Base-by-base conservation (phyloP, 2,888 invertebrate genomes). In the Nephrotoma appendiculata region DNA sequence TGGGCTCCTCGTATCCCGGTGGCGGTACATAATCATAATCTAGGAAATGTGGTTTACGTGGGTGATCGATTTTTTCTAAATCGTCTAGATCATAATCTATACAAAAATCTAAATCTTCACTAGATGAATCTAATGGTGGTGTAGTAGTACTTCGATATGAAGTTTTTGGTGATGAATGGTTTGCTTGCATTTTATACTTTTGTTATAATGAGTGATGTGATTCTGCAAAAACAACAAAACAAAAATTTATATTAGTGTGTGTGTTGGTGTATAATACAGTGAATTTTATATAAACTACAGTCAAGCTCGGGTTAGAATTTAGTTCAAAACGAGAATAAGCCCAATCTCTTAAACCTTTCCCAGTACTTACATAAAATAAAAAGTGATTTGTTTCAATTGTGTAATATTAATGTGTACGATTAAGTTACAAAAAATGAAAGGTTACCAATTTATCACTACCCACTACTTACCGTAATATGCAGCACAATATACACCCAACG, bases 1-100 rank as follows among this genome's bases (percentile, higher is more conserved):
- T 52, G 88, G 88, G 83, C 45, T 91, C 90, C 41, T 91, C 90
- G 87, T 91, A 91, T 41, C 93, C 93, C 87, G 94, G 93, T 87
- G 94, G 93, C 86, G 92, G 92, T 86, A 93, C 93, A 87, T 93
- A 93, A 90, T 94, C 94, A 89, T 94, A 94, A 89, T 94, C 94
- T 86, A 94, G 92, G 89, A 94, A 94, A 90, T 94, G 94, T 41
- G 93, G 93, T 88, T 93, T 93, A 88, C 92, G 93, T 86, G 92
- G 90, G 5, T 90, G 91, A 43, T 87, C 87, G 44, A 89, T 90
- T 87, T 90, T 91, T 57, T 88, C 87, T 6, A 91, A 89, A 87
- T 90, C 88, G n/a, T 88, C 89, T 45, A 88, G 85, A 45, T 88
- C 88, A 42, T 88, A 88, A 86, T 88, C 89, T 48, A 89, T 86